Evolutionary conservation across 2,113 vertebrate genomes (phyloP).

Genomic region (Verasper variegatus): DNA sequence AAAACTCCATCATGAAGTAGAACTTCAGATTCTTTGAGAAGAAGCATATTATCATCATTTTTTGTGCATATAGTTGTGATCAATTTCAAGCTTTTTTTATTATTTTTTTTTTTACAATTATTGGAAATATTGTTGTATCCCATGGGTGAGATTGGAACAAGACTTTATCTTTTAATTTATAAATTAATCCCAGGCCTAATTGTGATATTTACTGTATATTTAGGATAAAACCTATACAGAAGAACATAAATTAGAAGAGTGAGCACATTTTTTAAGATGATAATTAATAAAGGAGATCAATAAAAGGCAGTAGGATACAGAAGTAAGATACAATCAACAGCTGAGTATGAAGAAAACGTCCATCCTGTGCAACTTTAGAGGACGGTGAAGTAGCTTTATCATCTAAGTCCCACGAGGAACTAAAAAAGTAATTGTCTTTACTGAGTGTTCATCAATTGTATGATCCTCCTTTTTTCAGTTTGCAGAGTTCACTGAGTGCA

Average conservation of each 20-base stretch:
- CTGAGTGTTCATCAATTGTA: not conserved
- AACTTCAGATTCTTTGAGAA: not conserved
- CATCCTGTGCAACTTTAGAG: not conserved
- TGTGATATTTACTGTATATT: not conserved
- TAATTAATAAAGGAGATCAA: not conserved
- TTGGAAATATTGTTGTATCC: no score
- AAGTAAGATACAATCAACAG: not conserved
- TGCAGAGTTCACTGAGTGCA: not conserved
- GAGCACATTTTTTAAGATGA: not conserved
- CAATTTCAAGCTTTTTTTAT: no score
- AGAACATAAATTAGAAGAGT: not conserved
- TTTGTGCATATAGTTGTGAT: no score
- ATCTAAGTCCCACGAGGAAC: no score
- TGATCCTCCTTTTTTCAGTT: not conserved
- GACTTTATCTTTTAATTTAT: no score
- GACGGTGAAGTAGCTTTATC: not conserved
- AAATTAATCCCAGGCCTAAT: not conserved
- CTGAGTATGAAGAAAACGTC: not conserved
- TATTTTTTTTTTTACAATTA: no score
- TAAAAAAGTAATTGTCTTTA: not conserved
- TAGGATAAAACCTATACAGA: not conserved
- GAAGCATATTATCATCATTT: not conserved
- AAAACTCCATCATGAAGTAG: not conserved
- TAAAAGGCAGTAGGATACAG: not conserved
- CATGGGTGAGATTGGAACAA: no score